Percentiles rank a stretch among this genome's conserved stretches.
phyloP scores from a whole-genome alignment of 2,113 vertebrate genomes.

The Perccottus glenii region DNA sequence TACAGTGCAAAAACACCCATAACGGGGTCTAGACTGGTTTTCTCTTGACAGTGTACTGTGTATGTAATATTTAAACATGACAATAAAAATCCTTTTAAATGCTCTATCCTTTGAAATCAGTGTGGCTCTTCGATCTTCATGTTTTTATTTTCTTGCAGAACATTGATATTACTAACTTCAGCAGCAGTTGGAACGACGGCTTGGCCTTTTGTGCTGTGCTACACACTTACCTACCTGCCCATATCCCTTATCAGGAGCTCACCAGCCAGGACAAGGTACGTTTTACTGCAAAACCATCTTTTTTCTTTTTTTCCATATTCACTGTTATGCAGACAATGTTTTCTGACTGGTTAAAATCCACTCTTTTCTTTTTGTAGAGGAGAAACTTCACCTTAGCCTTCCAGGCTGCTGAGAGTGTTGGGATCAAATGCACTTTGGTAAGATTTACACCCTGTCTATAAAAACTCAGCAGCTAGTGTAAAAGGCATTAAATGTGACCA shows the following conservation, averaged over 20 bases:
- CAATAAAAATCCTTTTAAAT: too few species aligned
- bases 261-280: constrained; percentile 93
- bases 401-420: constrained; percentile 97
- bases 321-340: neutral
- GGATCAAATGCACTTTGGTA: constrained; percentile 98
- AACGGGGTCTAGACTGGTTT: neutral
- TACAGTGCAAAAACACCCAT: constrained; percentile 28
- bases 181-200: constrained; percentile 98
- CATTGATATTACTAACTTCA: constrained; percentile 98
- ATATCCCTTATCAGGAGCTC: constrained; percentile 95
- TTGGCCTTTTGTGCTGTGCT: constrained; percentile 95
- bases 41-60: too few species aligned
- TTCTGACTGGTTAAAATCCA: constrained; percentile 6
- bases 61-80: too few species aligned
- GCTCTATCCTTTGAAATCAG: too few species aligned
- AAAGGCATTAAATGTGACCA: neutral
- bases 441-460: constrained; percentile 49
- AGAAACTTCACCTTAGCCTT: constrained; percentile 96
- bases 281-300: neutral
- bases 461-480: neutral
- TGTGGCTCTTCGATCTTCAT: neutral
- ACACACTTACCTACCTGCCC: constrained; percentile 95
- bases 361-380: constrained; percentile 77
- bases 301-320: too few species aligned
- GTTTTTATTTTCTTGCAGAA: constrained; percentile 78